Percentiles rank a stretch among this genome's conserved stretches.
Conservation (phyloP, 2,113 vertebrate species). For the Arizona elegans region DNA sequence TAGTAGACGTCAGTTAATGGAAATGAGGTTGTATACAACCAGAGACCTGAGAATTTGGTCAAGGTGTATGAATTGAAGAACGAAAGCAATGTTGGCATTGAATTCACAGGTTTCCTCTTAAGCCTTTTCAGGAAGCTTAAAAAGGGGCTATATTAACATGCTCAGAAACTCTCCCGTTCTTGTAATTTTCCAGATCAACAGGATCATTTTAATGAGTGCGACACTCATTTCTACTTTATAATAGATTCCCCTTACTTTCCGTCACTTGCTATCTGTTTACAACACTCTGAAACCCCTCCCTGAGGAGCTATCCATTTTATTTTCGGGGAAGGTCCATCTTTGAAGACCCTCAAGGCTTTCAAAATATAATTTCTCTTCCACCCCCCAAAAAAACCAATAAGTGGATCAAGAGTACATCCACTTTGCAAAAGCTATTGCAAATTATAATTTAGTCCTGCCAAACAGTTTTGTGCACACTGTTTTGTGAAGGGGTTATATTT, state of each 20-base stretch:
- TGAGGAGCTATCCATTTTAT: background rate
- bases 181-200: background rate
- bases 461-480: background rate
- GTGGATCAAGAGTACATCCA: accelerated
- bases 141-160: background rate
- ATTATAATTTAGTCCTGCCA: background rate
- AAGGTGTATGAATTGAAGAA: too few species aligned
- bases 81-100: background rate
- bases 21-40: background rate
- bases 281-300: too few species aligned
- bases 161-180: background rate
- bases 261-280: background rate
- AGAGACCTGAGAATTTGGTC: background rate
- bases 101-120: background rate
- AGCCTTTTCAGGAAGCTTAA: background rate
- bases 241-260: background rate
- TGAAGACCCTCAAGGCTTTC: background rate
- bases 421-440: background rate
- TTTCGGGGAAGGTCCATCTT: too few species aligned
- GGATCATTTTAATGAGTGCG: too few species aligned
- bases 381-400: too few species aligned
- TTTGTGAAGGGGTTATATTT: background rate
- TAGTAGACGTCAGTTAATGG: background rate
- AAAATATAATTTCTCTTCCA: background rate
- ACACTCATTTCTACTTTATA: background rate